Percentiles rank a stretch among this genome's conserved stretches.
Evolutionary conservation across 2,113 vertebrate genomes (phyloP).

Genomic region (Bambusicola thoracicus): DNA sequence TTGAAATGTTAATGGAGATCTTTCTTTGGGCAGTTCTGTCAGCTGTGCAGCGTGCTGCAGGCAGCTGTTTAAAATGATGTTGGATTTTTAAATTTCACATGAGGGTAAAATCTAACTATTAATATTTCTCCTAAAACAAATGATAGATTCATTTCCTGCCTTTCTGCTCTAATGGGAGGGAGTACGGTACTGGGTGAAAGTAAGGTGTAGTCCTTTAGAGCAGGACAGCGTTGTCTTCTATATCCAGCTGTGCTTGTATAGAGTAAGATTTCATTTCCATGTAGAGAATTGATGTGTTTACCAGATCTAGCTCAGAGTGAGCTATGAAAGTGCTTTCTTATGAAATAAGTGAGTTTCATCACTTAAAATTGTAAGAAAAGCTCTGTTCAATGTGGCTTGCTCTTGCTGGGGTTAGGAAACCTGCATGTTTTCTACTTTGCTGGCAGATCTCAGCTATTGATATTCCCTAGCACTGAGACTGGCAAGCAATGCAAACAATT

Average conservation of each 20-base stretch:
- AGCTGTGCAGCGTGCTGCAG: not conserved
- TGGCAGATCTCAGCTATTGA: not conserved
- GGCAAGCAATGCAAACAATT: not conserved
- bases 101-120: not conserved
- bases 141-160: not conserved
- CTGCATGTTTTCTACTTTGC: not conserved
- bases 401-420: not conserved
- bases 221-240: not conserved
- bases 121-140: not conserved
- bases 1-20: not conserved
- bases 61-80: not conserved
- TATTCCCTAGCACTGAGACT: not conserved
- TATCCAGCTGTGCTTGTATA: not conserved
- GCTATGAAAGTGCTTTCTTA: not conserved
- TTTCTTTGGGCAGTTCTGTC: not conserved
- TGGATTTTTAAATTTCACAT: not conserved
- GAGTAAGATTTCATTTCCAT: not conserved
- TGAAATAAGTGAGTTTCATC: not conserved
- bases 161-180: not conserved
- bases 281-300: not conserved
- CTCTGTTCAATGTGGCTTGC: accelerated
- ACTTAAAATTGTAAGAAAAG: not conserved
- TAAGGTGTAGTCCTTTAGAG: accelerated
- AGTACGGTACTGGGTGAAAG: not conserved
- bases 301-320: not conserved